A percentile compares a stretch with the other conserved stretches of the same genome.
Evolutionary conservation across 2,888 invertebrate species (phyloP).

Genomic region (Zygothrica quintamaculata): DNA sequence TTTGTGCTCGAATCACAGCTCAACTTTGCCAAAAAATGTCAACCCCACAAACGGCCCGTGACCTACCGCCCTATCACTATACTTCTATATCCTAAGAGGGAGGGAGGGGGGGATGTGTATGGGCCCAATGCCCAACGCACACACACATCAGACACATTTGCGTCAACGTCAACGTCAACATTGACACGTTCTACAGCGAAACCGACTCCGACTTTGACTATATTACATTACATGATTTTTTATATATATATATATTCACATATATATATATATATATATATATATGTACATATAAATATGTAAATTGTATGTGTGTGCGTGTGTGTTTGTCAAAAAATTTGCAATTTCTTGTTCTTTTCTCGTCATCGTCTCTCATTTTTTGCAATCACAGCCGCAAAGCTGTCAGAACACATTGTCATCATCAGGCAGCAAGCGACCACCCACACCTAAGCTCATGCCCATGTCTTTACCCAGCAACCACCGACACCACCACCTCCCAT

Average conservation of each 20-base stretch:
- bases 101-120: neutral
- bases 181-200: constrained; percentile 45
- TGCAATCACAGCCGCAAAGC: constrained; percentile 76
- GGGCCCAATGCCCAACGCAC: constrained; percentile 13
- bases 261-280: neutral
- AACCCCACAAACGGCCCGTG: neutral
- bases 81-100: neutral
- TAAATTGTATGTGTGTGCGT: constrained; percentile 9
- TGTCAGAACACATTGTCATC: constrained; percentile 80
- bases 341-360: constrained; percentile 72
- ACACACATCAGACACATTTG: constrained; percentile 14
- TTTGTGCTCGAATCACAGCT: constrained; percentile 62
- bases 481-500: constrained; percentile 25
- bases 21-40: constrained; percentile 23
- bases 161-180: constrained; percentile 19
- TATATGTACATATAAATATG: neutral
- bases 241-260: constrained; percentile 15
- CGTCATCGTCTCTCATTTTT: constrained; percentile 80
- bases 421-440: constrained; percentile 51
- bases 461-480: constrained; percentile 14
- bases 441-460: constrained; percentile 25
- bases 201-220: constrained; percentile 57
- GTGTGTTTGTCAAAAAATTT: constrained; percentile 52
- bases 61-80: neutral
- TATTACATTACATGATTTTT: constrained; percentile 71